Percentiles rank a stretch among this genome's conserved stretches.
Evolutionary conservation across 2,888 invertebrate genomes (phyloP).

Genomic region (Mimachlamys varia): DNA sequence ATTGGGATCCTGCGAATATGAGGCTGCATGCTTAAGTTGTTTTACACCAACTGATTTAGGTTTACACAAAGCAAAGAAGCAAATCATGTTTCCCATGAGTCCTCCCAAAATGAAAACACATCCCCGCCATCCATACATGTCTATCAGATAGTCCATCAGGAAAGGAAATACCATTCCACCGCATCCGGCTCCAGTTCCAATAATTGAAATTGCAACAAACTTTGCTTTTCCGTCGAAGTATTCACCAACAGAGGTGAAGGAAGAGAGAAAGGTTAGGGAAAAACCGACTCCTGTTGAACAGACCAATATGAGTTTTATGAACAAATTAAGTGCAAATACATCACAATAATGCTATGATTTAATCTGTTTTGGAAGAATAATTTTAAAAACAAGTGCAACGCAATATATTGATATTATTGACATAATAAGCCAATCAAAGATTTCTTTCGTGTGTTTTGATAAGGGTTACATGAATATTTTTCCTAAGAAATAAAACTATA

Average conservation of each 20-base stretch:
- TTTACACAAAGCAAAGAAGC: background rate
- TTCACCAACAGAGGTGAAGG: slow-evolving; percentile 36
- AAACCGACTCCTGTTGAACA: slow-evolving; percentile 44
- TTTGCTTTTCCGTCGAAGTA: slow-evolving; percentile 40
- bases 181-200: slow-evolving; percentile 35
- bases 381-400: no score
- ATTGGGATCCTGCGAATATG: no score
- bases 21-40: background rate
- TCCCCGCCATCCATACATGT: slow-evolving; percentile 44
- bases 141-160: slow-evolving; percentile 16
- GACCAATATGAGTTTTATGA: background rate
- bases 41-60: no score
- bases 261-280: slow-evolving; percentile 40
- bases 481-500: no score
- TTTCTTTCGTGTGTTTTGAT: no score
- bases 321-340: background rate
- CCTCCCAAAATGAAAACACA: slow-evolving; percentile 43
- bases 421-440: no score
- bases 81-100: slow-evolving; percentile 38
- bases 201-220: slow-evolving; percentile 38
- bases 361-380: no score
- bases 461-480: no score
- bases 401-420: no score
- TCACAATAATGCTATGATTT: no score
- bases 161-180: slow-evolving; percentile 37